Percentiles rank a stretch among this genome's conserved stretches.
Evolutionary conservation across 2,888 invertebrate genomes (phyloP).

Genomic region (Apodemia mormo): DNA sequence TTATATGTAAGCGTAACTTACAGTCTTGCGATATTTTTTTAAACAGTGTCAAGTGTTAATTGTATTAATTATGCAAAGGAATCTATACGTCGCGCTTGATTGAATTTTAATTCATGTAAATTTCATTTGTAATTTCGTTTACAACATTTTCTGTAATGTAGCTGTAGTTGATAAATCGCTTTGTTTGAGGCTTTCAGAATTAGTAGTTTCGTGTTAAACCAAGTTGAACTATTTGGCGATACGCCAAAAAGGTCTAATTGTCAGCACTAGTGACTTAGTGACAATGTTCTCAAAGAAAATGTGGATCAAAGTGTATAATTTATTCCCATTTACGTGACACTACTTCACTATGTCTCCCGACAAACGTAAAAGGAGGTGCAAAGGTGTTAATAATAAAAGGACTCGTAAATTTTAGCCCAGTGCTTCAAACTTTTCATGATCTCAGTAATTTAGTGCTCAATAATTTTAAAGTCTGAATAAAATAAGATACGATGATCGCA

Average conservation of each 20-base stretch:
- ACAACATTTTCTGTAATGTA: conserved; percentile 1
- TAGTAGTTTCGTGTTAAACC: conserved; percentile 28
- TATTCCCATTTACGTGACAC: conserved; percentile 50
- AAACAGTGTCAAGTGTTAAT: conserved; percentile 39
- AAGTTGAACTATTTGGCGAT: conserved; percentile 42
- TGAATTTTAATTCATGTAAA: conserved; percentile 31
- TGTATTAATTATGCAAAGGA: conserved; percentile 31
- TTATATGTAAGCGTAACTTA: conserved; percentile 14
- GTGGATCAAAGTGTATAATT: conserved; percentile 40
- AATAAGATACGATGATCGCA: conserved; percentile 84
- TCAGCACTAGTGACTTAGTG: conserved; percentile 52
- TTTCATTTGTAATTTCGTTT: conserved; percentile 20
- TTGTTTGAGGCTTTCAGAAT: conserved; percentile 34
- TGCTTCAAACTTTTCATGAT: conserved; percentile 46
- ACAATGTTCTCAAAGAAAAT: conserved; percentile 50
- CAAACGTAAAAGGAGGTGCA: conserved; percentile 67
- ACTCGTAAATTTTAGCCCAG: conserved; percentile 48
- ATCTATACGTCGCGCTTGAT: conserved; percentile 21
- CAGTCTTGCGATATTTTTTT: conserved; percentile 26
- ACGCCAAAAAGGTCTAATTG: conserved; percentile 43
- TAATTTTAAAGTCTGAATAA: conserved; percentile 41
- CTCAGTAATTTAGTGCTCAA: conserved; percentile 74
- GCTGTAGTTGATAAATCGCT: conserved; percentile 18
- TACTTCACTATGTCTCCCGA: conserved; percentile 66
- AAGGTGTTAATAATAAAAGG: conserved; percentile 44